Evolutionary conservation across 92 coral and sea anemone genomes (phyloP).

Genomic region (Umimayanthus kanabou): DNA sequence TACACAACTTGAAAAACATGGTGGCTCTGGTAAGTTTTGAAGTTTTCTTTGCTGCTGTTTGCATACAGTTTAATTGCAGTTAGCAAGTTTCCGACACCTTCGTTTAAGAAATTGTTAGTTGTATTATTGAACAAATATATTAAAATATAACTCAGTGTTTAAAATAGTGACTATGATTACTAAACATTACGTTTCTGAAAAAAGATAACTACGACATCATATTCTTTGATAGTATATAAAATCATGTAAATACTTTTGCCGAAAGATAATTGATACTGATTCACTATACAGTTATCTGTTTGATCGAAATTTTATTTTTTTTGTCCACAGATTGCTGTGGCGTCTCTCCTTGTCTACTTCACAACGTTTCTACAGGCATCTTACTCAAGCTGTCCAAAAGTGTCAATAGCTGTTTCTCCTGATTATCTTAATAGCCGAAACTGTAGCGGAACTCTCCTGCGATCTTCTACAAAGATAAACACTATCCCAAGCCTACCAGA

Average conservation of each 20-base stretch:
- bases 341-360: not conserved
- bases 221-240: too few relatives aligned
- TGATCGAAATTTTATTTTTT: not conserved
- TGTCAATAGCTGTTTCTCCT: not conserved
- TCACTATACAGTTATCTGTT: too few relatives aligned
- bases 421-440: conserved; percentile 2
- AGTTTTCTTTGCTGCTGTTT: not conserved
- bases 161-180: too few relatives aligned
- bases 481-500: conserved; percentile 2
- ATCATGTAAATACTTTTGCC: too few relatives aligned
- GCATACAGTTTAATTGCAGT: not conserved
- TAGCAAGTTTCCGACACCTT: not conserved
- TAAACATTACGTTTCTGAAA: too few relatives aligned
- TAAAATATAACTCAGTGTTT: too few relatives aligned
- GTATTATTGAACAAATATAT: too few relatives aligned
- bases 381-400: conserved; percentile 10
- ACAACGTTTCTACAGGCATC: not conserved
- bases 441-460: conserved; percentile 26
- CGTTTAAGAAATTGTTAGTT: not conserved
- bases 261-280: too few relatives aligned
- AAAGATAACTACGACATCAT: too few relatives aligned
- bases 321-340: not conserved
- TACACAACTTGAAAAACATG: not conserved
- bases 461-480: not conserved
- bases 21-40: not conserved